Evolutionary conservation across 2,797 vertebrate species (phyloP).

Genomic region (Forpus xanthops): DNA sequence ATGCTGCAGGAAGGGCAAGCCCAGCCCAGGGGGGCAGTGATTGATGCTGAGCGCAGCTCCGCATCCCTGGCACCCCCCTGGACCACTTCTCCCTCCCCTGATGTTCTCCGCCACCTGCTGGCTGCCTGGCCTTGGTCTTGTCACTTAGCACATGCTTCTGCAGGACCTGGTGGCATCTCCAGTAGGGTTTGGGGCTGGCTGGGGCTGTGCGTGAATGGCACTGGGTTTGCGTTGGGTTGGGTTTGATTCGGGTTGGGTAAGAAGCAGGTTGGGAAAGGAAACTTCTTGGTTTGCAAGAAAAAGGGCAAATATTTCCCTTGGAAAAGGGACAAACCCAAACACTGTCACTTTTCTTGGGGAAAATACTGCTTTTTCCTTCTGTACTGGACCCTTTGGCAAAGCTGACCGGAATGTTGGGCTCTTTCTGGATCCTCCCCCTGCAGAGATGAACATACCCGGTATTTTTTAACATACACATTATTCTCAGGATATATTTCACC

Average conservation of each 20-base stretch:
- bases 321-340: background rate
- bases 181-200: fast-evolving
- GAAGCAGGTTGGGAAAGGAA: background rate
- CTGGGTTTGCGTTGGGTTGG: background rate
- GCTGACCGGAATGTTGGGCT: background rate
- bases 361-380: fast-evolving
- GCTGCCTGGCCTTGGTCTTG: background rate
- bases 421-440: background rate
- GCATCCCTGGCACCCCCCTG: background rate
- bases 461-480: fast-evolving
- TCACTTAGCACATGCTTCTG: fast-evolving
- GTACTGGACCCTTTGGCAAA: background rate
- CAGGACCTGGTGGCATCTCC: background rate
- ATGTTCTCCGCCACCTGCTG: background rate
- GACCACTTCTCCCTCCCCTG: fast-evolving
- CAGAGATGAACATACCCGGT: fast-evolving
- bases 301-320: background rate
- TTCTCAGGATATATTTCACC: background rate
- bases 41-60: background rate
- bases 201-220: background rate
- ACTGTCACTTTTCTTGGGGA: background rate
- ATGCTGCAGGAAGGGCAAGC: background rate
- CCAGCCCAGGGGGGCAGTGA: background rate
- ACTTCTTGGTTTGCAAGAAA: background rate
- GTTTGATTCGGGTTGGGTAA: background rate